Conservation (phyloP, 2,797 vertebrate species). For the Pantherophis vulpinus region DNA sequence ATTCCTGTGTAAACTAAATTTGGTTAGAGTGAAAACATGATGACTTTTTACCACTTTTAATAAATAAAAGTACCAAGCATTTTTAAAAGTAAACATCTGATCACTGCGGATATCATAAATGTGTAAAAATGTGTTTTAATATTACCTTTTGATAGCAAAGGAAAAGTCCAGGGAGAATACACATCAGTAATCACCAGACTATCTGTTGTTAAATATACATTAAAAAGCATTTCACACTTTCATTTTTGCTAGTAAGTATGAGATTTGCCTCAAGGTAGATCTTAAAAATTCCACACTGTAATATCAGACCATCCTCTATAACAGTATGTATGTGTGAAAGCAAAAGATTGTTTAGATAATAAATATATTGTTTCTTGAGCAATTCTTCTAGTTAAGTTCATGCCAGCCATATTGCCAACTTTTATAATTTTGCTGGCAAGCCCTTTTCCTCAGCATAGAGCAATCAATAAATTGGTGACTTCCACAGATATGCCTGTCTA, state of each 20-base stretch:
- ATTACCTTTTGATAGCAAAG: slow-evolving; percentile 79
- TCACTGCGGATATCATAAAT: slow-evolving; percentile 70
- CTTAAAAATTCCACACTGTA: slow-evolving; percentile 88
- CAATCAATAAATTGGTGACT: slow-evolving; percentile 33
- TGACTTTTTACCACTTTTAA: slow-evolving; percentile 55
- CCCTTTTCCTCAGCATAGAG: slow-evolving; percentile 30
- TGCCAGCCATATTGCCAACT: slow-evolving; percentile 34
- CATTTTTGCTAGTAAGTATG: slow-evolving; percentile 88
- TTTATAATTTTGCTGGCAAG: slow-evolving; percentile 46
- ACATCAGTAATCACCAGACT: slow-evolving; percentile 94
- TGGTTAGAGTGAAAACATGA: slow-evolving; percentile 52
- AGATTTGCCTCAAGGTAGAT: slow-evolving; percentile 93
- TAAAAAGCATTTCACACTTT: slow-evolving; percentile 99
- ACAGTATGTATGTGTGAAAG: slow-evolving; percentile 72
- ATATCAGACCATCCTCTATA: slow-evolving; percentile 77
- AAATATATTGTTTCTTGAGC: slow-evolving; percentile 63
- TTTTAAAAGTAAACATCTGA: slow-evolving; percentile 67
- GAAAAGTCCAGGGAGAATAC: slow-evolving; percentile 86
- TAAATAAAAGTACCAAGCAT: slow-evolving; percentile 63
- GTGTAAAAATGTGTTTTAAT: slow-evolving; percentile 82
- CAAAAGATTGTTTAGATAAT: slow-evolving; percentile 71
- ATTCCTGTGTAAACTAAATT: slow-evolving; percentile 49
- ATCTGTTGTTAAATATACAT: slow-evolving; percentile 99
- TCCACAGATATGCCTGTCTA: slow-evolving; percentile 40
- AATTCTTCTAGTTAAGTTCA: slow-evolving; percentile 54